Base-by-base conservation (phyloP, 2,797 vertebrate species). In the Takifugu ocellatus region DNA sequence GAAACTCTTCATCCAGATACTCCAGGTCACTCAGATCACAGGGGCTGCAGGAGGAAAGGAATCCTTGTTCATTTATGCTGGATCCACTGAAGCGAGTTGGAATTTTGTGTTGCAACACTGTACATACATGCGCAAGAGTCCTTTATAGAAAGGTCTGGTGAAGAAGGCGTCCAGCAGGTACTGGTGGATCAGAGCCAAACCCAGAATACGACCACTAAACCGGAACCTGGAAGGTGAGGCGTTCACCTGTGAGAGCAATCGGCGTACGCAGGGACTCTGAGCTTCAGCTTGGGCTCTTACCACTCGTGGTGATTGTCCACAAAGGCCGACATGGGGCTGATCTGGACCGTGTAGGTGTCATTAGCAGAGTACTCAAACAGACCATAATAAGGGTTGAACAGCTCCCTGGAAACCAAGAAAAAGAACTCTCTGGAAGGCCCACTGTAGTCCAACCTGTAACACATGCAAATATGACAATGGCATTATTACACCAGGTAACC, bases 231-330 rank as follows among this genome's bases (percentile, higher is more conserved):
- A 77, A 78, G 54, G 10, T 9, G n/a, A 46, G 44, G 44, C 6
- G 17, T 39, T 10, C 7, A 48, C 21, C 10, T 2, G 1, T 7
- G 1, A 43, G 1, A 43, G 12, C 5, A 42, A 5, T 14, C 6
- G 25, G 14, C 5, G 24, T 2, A 5, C 33, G 9, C 5, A 1
- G 2, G 21, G 36, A 5, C 14, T 10, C 16, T 2, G 2, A 24
- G 16, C 36, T 48, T 25, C 12, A 26, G 2, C 5, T 1, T 1
- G 16, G 25, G 16, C 9, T 11, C 61, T 94, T 91, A 98, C 96
- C 96, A 98, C 75, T 98, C 96, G 10, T 98, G 96, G 78, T 98
- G 96, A 92, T 98, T 98, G 87, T 98, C 96, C 54, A 98, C 95
- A 25, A 97, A 98, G 70, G 96, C 95, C 51, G 96, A 98, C 96